These are phyloP conservation scores for Plagiodera versicolora DNA, from an alignment of 2,888 invertebrate genomes.

Conservation along the genomic window DNA sequence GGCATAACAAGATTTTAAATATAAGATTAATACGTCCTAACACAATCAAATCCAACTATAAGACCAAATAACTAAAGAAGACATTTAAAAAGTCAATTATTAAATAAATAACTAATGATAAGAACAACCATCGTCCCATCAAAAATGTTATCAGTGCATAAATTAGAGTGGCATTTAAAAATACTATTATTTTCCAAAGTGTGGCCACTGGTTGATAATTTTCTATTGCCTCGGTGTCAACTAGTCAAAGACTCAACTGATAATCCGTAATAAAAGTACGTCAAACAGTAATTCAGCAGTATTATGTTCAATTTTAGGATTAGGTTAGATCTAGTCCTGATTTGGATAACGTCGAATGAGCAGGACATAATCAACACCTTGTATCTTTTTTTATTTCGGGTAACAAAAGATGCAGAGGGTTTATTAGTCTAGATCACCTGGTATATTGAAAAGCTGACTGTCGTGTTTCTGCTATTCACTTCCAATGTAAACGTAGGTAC, in stretches of 20 bases:
- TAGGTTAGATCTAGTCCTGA: no score
- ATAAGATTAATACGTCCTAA: neutral
- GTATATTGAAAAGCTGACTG: neutral
- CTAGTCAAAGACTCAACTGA: slow-evolving; percentile 18
- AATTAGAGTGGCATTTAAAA: no score
- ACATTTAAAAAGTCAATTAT: slow-evolving; percentile 30
- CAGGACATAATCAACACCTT: no score
- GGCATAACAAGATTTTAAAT: neutral
- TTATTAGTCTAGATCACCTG: no score
- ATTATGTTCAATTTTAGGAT: no score
- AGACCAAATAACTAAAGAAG: slow-evolving; percentile 28
- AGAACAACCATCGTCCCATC: slow-evolving; percentile 17
- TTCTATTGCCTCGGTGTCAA: slow-evolving; percentile 31
- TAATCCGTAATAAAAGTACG: slow-evolving; percentile 34
- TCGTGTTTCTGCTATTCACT: neutral
- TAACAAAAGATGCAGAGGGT: no score
- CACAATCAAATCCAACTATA: slow-evolving; percentile 27
- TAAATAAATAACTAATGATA: slow-evolving; percentile 26
- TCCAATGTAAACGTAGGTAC: neutral
- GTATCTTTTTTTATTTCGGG: no score
- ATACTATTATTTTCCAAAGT: neutral
- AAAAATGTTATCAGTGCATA: neutral
- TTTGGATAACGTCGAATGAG: no score
- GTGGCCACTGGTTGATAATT: slow-evolving; percentile 15
- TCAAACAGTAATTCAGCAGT: neutral